phyloP scores from a whole-genome alignment of 1,140 invertebrate genomes.

The Epicauta chinensis region DNA sequence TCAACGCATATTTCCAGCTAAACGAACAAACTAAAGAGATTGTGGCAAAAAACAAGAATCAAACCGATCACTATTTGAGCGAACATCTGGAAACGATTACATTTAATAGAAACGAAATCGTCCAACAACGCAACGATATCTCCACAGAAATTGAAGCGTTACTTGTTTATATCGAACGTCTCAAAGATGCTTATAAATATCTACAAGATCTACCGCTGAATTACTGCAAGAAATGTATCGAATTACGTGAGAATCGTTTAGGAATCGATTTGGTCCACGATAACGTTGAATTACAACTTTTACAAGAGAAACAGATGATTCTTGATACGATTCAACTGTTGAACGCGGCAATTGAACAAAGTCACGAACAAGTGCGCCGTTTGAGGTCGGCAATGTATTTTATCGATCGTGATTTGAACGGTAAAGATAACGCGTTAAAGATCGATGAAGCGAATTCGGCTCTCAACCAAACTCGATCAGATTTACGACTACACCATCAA shows the following conservation, averaged over 20 bases:
- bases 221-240: conserved; percentile 62
- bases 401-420: conserved; percentile 73
- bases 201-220: conserved; percentile 57
- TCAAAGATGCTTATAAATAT: conserved; percentile 59
- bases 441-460: conserved; percentile 65
- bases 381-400: conserved; percentile 70
- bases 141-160: conserved; percentile 65
- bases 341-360: conserved; percentile 62
- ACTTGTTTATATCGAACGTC: conserved; percentile 58
- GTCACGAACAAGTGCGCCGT: conserved; percentile 74
- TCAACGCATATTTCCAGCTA: conserved; percentile 32
- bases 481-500: conserved; percentile 60
- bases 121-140: conserved; percentile 66
- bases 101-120: conserved; percentile 70
- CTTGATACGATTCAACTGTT: conserved; percentile 58
- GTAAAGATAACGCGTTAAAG: conserved; percentile 70
- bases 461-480: conserved; percentile 59
- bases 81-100: conserved; percentile 77
- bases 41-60: conserved; percentile 59
- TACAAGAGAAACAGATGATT: conserved; percentile 61
- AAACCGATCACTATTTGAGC: conserved; percentile 63
- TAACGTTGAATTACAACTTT: conserved; percentile 58
- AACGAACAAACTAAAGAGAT: conserved; percentile 59
- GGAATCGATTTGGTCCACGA: conserved; percentile 74
- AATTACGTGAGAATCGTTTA: conserved; percentile 60